phyloP scores from a whole-genome alignment of 2,888 invertebrate species.

The Disparrhopalites patrizii region DNA sequence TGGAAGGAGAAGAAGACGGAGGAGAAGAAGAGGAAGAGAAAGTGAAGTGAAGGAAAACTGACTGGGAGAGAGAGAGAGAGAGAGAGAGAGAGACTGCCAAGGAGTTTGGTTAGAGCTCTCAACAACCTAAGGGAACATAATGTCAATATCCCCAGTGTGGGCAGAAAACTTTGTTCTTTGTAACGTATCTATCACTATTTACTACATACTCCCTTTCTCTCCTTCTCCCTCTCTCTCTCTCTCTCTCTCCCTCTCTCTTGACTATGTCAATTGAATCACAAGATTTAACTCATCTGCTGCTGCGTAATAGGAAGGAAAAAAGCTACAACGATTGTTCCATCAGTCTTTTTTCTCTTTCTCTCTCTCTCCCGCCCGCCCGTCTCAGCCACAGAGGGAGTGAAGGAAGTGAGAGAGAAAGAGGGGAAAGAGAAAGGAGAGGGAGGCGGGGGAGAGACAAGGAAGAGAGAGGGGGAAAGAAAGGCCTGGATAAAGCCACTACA shows the following conservation, averaged over 20 bases:
- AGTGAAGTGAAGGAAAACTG: neutral
- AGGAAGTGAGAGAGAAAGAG: neutral
- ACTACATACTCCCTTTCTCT: no score
- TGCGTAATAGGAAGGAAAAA: neutral
- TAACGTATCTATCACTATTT: conserved; percentile 25
- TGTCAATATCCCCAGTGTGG: conserved; percentile 14
- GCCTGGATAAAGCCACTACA: neutral
- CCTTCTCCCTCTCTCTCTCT: neutral
- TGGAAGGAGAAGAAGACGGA: no score
- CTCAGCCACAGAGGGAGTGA: neutral
- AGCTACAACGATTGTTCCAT: neutral
- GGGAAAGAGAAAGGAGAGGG: neutral
- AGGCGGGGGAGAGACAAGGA: neutral
- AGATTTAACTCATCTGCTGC: conserved; percentile 16
- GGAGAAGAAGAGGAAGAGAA: conserved; percentile 3
- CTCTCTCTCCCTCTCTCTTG: neutral
- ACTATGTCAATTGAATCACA: conserved; percentile 18
- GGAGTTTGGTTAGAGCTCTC: neutral
- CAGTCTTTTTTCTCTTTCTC: conserved; percentile 1
- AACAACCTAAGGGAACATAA: neutral
- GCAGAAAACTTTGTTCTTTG: conserved; percentile 24
- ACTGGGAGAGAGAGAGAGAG: neutral
- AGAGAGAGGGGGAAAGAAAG: neutral
- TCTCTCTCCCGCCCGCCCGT: neutral
- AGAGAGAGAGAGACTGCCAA: conserved; percentile 8